Conservation (phyloP, 2,113 vertebrate species). For the Vanacampus margaritifer region DNA sequence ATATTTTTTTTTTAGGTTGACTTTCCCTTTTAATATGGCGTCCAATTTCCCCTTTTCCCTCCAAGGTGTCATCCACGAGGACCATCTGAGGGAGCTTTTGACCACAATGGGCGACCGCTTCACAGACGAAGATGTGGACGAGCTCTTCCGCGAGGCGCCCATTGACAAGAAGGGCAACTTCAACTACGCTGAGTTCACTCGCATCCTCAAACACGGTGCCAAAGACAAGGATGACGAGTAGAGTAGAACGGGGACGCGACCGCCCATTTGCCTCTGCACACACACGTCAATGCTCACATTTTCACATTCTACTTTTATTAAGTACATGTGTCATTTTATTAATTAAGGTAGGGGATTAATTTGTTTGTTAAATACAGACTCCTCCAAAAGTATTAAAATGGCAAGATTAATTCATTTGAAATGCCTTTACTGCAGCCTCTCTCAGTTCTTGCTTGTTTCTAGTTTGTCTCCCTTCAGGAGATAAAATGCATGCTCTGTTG, state of each 20-base stretch:
- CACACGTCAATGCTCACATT: conserved; percentile 18
- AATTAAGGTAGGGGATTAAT: neutral
- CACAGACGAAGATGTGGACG: conserved; percentile 96
- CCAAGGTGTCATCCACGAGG: conserved; percentile 90
- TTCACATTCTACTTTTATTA: conserved; percentile 12
- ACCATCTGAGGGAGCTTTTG: conserved; percentile 93
- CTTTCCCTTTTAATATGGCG: neutral
- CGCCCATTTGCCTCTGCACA: conserved; percentile 16
- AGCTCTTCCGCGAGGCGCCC: conserved; percentile 95
- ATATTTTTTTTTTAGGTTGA: too few species aligned
- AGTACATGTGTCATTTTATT: neutral
- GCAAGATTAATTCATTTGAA: too few species aligned
- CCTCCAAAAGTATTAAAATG: too few species aligned
- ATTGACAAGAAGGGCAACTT: conserved; percentile 99
- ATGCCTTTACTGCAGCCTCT: too few species aligned
- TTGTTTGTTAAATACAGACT: conserved; percentile 7
- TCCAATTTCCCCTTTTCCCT: neutral
- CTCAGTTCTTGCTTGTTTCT: too few species aligned
- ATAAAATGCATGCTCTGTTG: too few species aligned
- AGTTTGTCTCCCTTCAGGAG: too few species aligned
- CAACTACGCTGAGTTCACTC: conserved; percentile 98
- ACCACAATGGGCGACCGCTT: conserved; percentile 99
- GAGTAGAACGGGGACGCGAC: neutral
- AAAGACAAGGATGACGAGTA: conserved; percentile 82
- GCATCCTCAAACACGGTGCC: conserved; percentile 96